These are phyloP conservation scores for Eumacrocentrus americanus DNA, from an alignment of 2,888 invertebrate genomes.

Conservation along the genomic window DNA sequence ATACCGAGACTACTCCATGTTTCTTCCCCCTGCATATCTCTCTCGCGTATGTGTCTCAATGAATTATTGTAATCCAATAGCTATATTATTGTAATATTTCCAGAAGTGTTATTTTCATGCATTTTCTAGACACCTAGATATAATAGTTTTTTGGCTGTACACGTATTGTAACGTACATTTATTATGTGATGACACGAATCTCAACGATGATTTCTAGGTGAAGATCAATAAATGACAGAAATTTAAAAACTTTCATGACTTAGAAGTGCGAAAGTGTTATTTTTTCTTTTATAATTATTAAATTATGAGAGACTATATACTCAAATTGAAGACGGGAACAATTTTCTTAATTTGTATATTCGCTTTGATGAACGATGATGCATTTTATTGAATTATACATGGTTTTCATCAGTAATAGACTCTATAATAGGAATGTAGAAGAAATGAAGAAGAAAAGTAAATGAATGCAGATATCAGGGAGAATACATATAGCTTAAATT, in stretches of 20 bases:
- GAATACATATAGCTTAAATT: too few relatives aligned
- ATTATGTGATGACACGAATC: conserved; percentile 20
- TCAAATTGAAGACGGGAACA: not conserved
- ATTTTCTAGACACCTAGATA: conserved; percentile 35
- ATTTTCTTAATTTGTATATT: not conserved
- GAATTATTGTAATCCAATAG: conserved; percentile 36
- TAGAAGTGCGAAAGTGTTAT: not conserved
- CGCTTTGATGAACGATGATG: not conserved
- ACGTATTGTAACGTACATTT: conserved; percentile 28
- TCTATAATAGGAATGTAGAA: too few relatives aligned
- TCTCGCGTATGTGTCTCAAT: conserved; percentile 36
- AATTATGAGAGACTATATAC: not conserved
- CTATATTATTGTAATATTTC: conserved; percentile 23
- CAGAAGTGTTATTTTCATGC: conserved; percentile 37
- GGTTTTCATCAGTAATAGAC: too few relatives aligned
- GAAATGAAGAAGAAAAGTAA: too few relatives aligned
- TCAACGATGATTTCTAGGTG: conserved; percentile 26
- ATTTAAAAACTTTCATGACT: not conserved
- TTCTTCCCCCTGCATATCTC: conserved; percentile 40
- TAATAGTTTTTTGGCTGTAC: conserved; percentile 34
- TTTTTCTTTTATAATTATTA: not conserved
- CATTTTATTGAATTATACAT: too few relatives aligned
- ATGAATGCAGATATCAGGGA: too few relatives aligned
- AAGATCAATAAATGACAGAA: conserved; percentile 23
- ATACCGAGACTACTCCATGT: conserved; percentile 35